A percentile compares a stretch with the other conserved stretches of the same genome.
Conservation (phyloP, 2,888 invertebrate species). For the Dasysyrphus albostriatus region DNA sequence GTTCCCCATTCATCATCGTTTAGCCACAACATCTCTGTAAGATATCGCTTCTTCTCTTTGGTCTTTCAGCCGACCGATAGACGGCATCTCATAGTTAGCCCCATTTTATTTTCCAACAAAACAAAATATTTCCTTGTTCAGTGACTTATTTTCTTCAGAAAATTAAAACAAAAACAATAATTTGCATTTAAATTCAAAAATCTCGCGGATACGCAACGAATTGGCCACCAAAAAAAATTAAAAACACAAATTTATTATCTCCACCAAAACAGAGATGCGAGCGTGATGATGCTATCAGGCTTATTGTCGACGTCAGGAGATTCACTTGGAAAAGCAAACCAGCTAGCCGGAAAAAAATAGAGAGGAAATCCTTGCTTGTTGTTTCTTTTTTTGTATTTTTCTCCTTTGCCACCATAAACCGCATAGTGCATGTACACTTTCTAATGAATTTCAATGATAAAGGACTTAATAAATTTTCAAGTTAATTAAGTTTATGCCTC, state of each 20-base stretch:
- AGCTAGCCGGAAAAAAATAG: slow-evolving; percentile 41
- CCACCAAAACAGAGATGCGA: slow-evolving; percentile 47
- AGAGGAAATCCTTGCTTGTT: slow-evolving; percentile 64
- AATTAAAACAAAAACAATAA: slow-evolving; percentile 71
- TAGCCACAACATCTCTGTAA: slow-evolving; percentile 34
- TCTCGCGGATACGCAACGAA: slow-evolving; percentile 58
- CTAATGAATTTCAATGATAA: slow-evolving; percentile 79
- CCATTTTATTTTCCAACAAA: not conserved
- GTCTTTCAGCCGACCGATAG: slow-evolving; percentile 15
- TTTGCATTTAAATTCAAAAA: slow-evolving; percentile 75
- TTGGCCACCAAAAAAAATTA: slow-evolving; percentile 25
- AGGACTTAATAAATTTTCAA: slow-evolving; percentile 82
- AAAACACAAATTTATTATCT: slow-evolving; percentile 64
- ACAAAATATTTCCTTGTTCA: not conserved
- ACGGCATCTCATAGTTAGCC: slow-evolving; percentile 1
- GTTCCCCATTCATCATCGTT: slow-evolving; percentile 67
- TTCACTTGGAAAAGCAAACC: slow-evolving; percentile 27
- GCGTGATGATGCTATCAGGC: slow-evolving; percentile 38
- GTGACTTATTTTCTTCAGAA: slow-evolving; percentile 9
- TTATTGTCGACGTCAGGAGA: slow-evolving; percentile 71
- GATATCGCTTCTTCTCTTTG: slow-evolving; percentile 34
- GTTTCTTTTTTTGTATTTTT: slow-evolving; percentile 41
- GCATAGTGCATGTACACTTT: slow-evolving; percentile 64
- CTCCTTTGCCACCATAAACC: slow-evolving; percentile 36
- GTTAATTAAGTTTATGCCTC: slow-evolving; percentile 81